phyloP scores from a whole-genome alignment of 2,113 vertebrate genomes.

The Onychorhynchus coronatus region DNA sequence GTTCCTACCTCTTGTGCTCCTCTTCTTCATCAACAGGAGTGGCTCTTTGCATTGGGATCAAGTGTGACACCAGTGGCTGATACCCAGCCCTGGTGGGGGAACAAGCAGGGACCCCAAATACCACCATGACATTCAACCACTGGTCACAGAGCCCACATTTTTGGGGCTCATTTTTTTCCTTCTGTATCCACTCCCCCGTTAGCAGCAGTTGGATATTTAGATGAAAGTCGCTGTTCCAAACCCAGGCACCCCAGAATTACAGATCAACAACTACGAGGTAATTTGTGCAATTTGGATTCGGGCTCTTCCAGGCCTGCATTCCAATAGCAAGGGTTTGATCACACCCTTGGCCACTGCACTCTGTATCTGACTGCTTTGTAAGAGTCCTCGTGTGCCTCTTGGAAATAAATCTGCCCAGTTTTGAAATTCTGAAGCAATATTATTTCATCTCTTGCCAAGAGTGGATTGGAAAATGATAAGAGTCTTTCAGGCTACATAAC shows the following conservation, averaged over 20 bases:
- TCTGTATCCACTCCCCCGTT: background rate
- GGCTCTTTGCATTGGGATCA: background rate
- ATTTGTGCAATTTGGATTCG: background rate
- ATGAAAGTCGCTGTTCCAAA: background rate
- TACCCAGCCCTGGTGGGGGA: background rate
- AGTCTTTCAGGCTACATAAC: slow-evolving; percentile 21
- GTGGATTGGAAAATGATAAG: slow-evolving; percentile 38
- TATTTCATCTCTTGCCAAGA: slow-evolving; percentile 50
- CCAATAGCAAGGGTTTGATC: background rate
- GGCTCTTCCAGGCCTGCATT: background rate
- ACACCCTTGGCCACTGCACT: background rate
- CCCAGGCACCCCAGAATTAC: background rate
- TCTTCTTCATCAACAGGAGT: background rate
- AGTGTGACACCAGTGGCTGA: background rate
- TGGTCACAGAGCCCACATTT: background rate
- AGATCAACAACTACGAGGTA: background rate
- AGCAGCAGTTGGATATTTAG: background rate
- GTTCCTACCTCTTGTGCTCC: background rate
- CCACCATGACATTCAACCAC: background rate
- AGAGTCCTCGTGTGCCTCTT: background rate
- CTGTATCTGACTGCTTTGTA: background rate
- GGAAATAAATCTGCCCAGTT: slow-evolving; percentile 4
- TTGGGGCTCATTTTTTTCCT: background rate
- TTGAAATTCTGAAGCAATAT: slow-evolving; percentile 25
- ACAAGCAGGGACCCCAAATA: background rate